Evolutionary conservation across 2,113 vertebrate species (phyloP).

Genomic region (Morphnarchus princeps): DNA sequence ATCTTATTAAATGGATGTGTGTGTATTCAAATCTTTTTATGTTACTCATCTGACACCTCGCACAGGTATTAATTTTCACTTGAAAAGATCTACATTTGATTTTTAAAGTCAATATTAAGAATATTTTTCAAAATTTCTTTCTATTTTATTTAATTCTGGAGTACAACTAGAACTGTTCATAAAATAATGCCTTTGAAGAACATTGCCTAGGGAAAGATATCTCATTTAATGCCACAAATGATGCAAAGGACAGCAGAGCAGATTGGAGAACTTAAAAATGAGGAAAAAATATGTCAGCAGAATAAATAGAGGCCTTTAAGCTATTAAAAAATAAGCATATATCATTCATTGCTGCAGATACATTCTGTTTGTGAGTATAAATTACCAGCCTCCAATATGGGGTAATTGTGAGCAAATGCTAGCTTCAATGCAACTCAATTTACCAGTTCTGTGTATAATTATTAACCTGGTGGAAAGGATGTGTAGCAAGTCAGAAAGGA

Average conservation of each 20-base stretch:
- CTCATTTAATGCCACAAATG: not conserved
- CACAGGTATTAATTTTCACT: not conserved
- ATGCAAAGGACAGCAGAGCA: not conserved
- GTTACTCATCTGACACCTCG: not conserved
- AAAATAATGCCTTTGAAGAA: not conserved
- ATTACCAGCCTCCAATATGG: not conserved
- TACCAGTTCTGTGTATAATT: not conserved
- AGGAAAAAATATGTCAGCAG: not conserved
- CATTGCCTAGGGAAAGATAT: not conserved
- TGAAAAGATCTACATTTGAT: not conserved
- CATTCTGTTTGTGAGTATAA: not conserved
- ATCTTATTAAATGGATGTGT: not conserved
- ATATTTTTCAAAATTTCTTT: not conserved
- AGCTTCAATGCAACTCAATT: not conserved
- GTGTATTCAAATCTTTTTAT: not conserved
- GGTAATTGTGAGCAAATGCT: not conserved
- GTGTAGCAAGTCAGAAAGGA: not conserved
- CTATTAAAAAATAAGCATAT: not conserved
- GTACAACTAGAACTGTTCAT: not conserved
- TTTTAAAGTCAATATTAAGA: not conserved
- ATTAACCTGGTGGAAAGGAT: not conserved
- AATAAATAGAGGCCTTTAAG: not conserved
- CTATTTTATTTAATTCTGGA: not conserved
- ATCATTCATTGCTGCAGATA: not conserved
- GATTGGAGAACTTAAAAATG: not conserved